These are phyloP conservation scores for Cephus cinctus DNA, from an alignment of 1,140 invertebrate species.

Conservation along the genomic window DNA sequence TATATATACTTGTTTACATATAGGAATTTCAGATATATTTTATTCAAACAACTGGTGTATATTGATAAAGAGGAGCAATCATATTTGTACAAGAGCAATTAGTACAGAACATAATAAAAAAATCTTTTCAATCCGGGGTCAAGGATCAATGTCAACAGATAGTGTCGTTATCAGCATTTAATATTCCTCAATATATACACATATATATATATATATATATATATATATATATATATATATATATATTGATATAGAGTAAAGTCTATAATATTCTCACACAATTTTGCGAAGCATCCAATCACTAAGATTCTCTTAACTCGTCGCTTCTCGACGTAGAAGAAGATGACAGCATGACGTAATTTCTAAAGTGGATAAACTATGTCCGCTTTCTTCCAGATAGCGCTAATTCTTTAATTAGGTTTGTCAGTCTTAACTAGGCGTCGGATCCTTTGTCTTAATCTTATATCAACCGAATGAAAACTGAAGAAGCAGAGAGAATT, in stretches of 20 bases:
- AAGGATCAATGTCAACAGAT: too few species aligned
- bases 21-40: too few species aligned
- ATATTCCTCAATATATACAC: neutral
- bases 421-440: neutral
- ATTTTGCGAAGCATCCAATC: conserved; percentile 18
- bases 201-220: neutral
- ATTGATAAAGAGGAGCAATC: too few species aligned
- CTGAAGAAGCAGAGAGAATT: conserved; percentile 17
- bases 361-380: conserved; percentile 33
- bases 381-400: conserved; percentile 21
- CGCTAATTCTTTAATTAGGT: conserved; percentile 11
- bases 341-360: conserved; percentile 26
- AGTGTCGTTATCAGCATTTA: neutral
- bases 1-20: too few species aligned
- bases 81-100: too few species aligned
- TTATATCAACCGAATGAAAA: neutral
- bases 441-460: neutral
- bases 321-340: neutral
- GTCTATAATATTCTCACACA: conserved; percentile 19
- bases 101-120: too few species aligned
- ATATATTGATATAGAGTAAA: conserved; percentile 6
- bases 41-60: too few species aligned
- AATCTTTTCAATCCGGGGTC: too few species aligned
- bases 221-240: neutral
- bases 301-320: neutral